Percentiles rank a stretch among this genome's conserved stretches.
Evolutionary conservation across 2,113 vertebrate species (phyloP).

Genomic region (Lontra canadensis): DNA sequence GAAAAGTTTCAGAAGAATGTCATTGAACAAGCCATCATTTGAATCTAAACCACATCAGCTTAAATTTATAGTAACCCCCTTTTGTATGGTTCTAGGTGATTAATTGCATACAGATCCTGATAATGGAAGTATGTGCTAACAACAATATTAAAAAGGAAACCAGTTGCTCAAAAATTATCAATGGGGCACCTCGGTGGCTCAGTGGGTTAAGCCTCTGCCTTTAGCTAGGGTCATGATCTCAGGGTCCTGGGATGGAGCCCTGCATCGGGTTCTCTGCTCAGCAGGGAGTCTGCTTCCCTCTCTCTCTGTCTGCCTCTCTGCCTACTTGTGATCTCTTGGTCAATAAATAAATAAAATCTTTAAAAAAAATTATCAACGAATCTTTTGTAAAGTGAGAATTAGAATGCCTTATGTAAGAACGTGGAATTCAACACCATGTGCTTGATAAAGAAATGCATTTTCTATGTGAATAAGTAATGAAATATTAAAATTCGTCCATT

Average conservation of each 20-base stretch:
- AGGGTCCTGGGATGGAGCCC: too few relatives aligned
- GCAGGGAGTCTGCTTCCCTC: too few relatives aligned
- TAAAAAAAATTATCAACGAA: neutral
- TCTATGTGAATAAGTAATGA: neutral
- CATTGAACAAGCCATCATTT: neutral
- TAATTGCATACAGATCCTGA: neutral
- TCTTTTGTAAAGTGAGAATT: neutral
- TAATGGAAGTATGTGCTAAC: neutral
- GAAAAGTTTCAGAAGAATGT: neutral
- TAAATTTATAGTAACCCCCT: neutral
- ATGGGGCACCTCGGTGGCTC: too few relatives aligned
- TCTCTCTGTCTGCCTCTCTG: too few relatives aligned
- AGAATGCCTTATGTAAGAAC: neutral
- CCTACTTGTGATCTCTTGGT: too few relatives aligned
- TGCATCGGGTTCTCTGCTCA: too few relatives aligned
- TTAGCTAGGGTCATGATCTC: too few relatives aligned
- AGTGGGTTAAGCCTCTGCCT: too few relatives aligned
- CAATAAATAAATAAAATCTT: too few relatives aligned
- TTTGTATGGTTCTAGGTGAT: neutral
- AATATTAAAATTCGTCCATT: neutral
- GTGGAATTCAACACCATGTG: neutral
- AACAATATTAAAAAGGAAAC: neutral
- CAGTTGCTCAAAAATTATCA: neutral
- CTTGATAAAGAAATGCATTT: neutral
- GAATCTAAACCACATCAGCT: neutral